Evolutionary conservation across 2,797 vertebrate genomes (phyloP), one percentile per base, ranked within the genome.

Genomic region (Diplodus puntazzo): DNA sequence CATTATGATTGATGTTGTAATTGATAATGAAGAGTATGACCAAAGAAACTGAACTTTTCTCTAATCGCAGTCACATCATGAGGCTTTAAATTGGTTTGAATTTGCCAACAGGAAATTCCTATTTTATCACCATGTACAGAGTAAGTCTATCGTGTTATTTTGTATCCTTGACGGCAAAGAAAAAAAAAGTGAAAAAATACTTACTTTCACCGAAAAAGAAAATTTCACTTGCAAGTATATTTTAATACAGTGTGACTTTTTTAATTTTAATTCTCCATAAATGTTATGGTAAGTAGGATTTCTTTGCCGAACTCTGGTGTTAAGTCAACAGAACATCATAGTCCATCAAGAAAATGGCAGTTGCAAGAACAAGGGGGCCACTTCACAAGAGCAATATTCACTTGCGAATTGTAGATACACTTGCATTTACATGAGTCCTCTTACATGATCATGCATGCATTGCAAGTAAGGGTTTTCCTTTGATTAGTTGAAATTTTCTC

Each of bases 21-120:
- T 12, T 23, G n/a, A 59, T 34, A 27, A n/a, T 13, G 11, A 68
- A 39, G 11, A 6, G 34, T 34, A 34, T 34, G 8, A 34, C 34
- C 34, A 9, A 34, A 34, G 30, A 34, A 34, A 34, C 7, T 34
- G 34, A 9, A 34, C 34, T 34, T 34, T 9, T 34, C 45, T 21
- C 46, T 46, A 25, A 14, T 54, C 60, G 46, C 9, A 52, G 17
- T 72, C 17, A 5, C 46, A 52, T 52, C 34, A 59, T 14, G 13
- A 34, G 34, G 30, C 34, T 60, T 34, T 67, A 6, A 14, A 49
- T 14, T 30, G 39, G 14, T 54, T 54, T 69, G 49, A 69, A 69
- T 69, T 20, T 39, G n/a, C 21, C 2, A 11, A 9, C 13, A 10
- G 18, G 50, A 67, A 50, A 60, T 45, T 55, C 2, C 7, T 46